Conservation (phyloP, 2,113 vertebrate genomes). For the Ahaetulla prasina region DNA sequence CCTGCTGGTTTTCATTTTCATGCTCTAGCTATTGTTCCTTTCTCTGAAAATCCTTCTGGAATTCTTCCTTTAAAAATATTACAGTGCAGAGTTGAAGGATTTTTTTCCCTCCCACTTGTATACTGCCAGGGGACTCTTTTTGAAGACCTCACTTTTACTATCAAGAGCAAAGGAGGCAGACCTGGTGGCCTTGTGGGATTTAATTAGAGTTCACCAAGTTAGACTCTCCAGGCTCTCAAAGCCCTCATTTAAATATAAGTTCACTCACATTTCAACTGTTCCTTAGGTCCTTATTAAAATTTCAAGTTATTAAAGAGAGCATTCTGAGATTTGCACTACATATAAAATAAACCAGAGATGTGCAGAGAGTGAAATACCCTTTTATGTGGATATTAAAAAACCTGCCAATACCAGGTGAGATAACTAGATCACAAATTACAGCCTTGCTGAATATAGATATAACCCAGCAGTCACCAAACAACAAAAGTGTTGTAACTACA, state of each 20-base stretch:
- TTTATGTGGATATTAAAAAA: constrained; percentile 54
- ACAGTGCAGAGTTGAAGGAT: constrained; percentile 54
- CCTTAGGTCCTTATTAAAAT: constrained; percentile 79
- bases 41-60: constrained; percentile 68
- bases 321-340: constrained; percentile 53
- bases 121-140: constrained; percentile 74
- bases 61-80: constrained; percentile 66
- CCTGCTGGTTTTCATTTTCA: constrained; percentile 50
- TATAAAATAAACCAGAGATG: constrained; percentile 64
- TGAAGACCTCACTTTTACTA: constrained; percentile 75
- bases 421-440: constrained; percentile 54
- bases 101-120: constrained; percentile 58
- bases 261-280: constrained; percentile 73
- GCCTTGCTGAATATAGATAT: constrained; percentile 21
- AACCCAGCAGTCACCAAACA: constrained; percentile 26
- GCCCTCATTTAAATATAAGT: constrained; percentile 78
- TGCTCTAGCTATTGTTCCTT: constrained; percentile 62
- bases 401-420: constrained; percentile 47
- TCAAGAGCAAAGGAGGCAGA: constrained; percentile 72
- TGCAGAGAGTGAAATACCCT: constrained; percentile 48
- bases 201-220: constrained; percentile 80
- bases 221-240: constrained; percentile 73
- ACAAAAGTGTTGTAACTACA: constrained; percentile 5
- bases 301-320: constrained; percentile 75
- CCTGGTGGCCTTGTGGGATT: constrained; percentile 77